These are phyloP conservation scores for Polyploca ridens DNA, from an alignment of 2,888 invertebrate genomes.

Conservation along the genomic window DNA sequence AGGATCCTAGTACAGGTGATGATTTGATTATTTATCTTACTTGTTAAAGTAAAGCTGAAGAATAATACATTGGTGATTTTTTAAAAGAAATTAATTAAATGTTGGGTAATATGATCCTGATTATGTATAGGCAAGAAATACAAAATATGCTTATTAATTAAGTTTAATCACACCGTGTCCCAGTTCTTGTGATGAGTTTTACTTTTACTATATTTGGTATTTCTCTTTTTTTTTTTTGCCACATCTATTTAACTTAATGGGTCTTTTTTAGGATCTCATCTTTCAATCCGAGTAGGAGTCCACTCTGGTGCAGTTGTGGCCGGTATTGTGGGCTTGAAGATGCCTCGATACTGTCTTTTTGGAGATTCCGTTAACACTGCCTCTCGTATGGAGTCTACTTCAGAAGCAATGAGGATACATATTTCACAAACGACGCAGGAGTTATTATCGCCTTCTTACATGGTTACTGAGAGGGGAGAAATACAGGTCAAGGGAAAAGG, in stretches of 20 bases:
- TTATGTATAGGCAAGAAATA: too few relatives aligned
- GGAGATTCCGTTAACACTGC: slow-evolving; percentile 97
- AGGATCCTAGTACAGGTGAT: slow-evolving; percentile 95
- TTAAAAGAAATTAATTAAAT: too few relatives aligned
- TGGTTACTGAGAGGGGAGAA: slow-evolving; percentile 91
- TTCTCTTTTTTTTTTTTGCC: too few relatives aligned
- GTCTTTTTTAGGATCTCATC: slow-evolving; percentile 86
- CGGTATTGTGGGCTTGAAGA: slow-evolving; percentile 96
- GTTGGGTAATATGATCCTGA: too few relatives aligned
- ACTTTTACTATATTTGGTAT: too few relatives aligned
- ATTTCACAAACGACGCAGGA: slow-evolving; percentile 95
- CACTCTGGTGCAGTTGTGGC: slow-evolving; percentile 97
- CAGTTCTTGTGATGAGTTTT: too few relatives aligned
- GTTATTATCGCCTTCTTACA: slow-evolving; percentile 89
- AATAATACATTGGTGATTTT: too few relatives aligned
- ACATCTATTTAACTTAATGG: too few relatives aligned
- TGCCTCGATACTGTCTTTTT: slow-evolving; percentile 95
- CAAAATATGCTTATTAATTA: too few relatives aligned
- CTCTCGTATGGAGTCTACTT: slow-evolving; percentile 96
- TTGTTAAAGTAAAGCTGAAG: not conserved
- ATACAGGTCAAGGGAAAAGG: slow-evolving; percentile 97
- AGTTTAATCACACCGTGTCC: too few relatives aligned
- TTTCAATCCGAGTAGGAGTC: slow-evolving; percentile 93
- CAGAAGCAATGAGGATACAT: slow-evolving; percentile 97
- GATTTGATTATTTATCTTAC: not conserved